A percentile compares a stretch with the other conserved stretches of the same genome.
Conservation (phyloP, 2,888 invertebrate genomes). For the Morpho deidamia region DNA sequence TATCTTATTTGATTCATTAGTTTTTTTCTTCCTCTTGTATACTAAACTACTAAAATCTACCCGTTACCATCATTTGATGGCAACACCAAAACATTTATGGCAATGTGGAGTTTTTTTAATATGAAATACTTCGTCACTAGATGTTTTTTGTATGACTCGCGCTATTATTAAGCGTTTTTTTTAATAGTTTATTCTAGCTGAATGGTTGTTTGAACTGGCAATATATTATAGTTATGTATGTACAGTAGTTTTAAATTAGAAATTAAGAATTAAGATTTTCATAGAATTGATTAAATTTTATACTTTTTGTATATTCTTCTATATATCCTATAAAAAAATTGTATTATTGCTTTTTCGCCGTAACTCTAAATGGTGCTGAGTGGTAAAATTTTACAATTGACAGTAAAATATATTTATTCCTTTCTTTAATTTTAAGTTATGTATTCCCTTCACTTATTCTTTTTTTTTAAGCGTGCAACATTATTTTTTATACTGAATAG, state of each 20-base stretch:
- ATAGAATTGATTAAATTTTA: neutral
- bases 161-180: slow-evolving; percentile 1
- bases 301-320: neutral
- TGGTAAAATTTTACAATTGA: neutral
- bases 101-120: slow-evolving; percentile 2
- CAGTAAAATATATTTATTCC: neutral
- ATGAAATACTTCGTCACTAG: neutral
- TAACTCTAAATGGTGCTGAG: neutral
- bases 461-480: neutral
- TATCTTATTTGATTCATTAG: too few species aligned
- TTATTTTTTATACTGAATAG: slow-evolving; percentile 4
- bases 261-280: too few species aligned
- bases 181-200: neutral
- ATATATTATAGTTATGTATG: slow-evolving; percentile 6
- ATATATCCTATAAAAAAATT: neutral
- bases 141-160: neutral
- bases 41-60: slow-evolving; percentile 4
- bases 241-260: neutral
- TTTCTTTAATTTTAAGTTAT: neutral
- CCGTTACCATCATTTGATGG: slow-evolving; percentile 3
- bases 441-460: neutral
- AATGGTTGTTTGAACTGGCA: slow-evolving; percentile 10
- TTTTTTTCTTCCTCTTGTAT: too few species aligned
- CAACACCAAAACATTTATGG: slow-evolving; percentile 10
- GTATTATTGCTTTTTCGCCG: neutral